Base-by-base conservation (phyloP, 2,888 invertebrate species). In the Kryphioiulus occultus region DNA sequence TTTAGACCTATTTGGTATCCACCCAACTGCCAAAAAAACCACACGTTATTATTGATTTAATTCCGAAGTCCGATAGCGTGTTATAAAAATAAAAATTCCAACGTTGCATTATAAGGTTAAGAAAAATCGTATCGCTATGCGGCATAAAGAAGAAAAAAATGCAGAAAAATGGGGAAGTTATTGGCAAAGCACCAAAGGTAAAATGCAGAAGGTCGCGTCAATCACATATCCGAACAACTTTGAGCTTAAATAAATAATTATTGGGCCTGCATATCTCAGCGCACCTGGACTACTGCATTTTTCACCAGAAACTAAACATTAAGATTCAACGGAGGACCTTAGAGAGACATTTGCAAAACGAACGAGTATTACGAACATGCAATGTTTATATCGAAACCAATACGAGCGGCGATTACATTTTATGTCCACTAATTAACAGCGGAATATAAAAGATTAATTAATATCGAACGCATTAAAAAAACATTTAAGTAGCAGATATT, bases 161-260 rank as follows among this genome's bases (percentile, higher is more conserved):
- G 39, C 3, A 39, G 3, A 39, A 47, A 47, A 47, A 47, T 47
- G 47, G 47, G 47, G 47, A 47, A 47, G 26, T 7, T 82, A 82
- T 82, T 82, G 82, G 82, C 82, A 82, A 82, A 26, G 12, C 19
- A 82, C 82, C 82, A 82, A 82, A 82, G 82, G 17, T 82, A 82
- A 82, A 4, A 32, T 22, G 82, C 82, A 82, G 47, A 47, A 82
- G 82, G 82, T 82, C 82, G 22, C 32, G 82, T 82, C 82, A n/a
- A 82, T 82, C 82, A 82, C 30, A 82, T 47, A 47, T 47, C 10
- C 15, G 15, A 15, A 15, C 17, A 10, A 47, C 47, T 47, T 47
- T 47, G 10, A 4, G 47, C 19, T 47, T 47, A 15, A 47, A 47
- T 47, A 47, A 47, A 47, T 47, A 15, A 47, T 47, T 47, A 47